These are phyloP conservation scores for Psilopogon haemacephalus DNA, from an alignment of 2,113 vertebrate species.

Conservation along the genomic window DNA sequence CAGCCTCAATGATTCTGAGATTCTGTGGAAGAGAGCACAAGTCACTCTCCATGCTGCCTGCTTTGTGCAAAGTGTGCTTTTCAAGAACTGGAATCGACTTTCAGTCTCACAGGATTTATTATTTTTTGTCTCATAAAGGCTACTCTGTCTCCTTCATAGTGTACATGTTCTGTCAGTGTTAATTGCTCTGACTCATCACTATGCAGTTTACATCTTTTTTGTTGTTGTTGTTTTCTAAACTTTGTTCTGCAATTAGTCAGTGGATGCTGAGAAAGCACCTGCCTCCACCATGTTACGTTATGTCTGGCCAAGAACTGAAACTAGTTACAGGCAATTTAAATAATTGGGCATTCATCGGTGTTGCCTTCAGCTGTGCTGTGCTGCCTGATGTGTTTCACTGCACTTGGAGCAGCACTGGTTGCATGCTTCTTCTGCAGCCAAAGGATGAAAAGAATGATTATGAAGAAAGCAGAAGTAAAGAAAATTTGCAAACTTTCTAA, in stretches of 20 bases:
- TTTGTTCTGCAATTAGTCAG: constrained; percentile 50
- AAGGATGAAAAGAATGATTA: neutral
- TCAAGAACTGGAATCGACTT: neutral
- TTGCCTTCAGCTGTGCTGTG: neutral
- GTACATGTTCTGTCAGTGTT: rapidly evolving
- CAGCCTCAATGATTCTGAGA: too few species aligned
- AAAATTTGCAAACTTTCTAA: neutral
- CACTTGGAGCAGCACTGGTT: neutral
- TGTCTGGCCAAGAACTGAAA: constrained; percentile 39
- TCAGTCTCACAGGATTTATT: neutral
- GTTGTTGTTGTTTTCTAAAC: neutral
- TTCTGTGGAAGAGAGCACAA: neutral
- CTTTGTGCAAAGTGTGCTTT: neutral
- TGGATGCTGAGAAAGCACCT: constrained; percentile 47
- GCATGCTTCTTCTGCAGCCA: rapidly evolving
- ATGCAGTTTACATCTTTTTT: neutral
- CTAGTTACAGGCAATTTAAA: neutral
- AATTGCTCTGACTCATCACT: neutral
- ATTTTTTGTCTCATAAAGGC: neutral
- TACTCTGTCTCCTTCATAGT: neutral
- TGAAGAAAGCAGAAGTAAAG: neutral
- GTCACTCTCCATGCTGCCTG: neutral
- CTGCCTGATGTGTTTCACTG: neutral
- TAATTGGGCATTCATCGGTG: neutral
- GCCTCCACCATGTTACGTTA: neutral